These are phyloP conservation scores for Macquaria ambigua DNA, from an alignment of 2,113 vertebrate genomes.

Conservation along the genomic window DNA sequence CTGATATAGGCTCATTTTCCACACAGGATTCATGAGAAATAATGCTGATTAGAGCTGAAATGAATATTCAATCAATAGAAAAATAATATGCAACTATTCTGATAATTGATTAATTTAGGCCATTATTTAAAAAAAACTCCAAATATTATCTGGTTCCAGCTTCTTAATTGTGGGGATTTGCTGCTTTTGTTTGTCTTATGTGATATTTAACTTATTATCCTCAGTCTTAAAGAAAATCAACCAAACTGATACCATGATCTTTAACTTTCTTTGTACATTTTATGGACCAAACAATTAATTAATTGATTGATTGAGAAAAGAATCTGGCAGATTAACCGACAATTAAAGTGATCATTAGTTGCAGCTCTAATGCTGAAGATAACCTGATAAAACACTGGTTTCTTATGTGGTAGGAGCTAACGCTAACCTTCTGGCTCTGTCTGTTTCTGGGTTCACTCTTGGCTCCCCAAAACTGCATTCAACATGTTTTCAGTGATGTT, in stretches of 20 bases:
- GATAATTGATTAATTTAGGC: not conserved
- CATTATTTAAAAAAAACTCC: not conserved
- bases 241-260: not conserved
- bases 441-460: not conserved
- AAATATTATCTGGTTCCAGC: too few relatives aligned
- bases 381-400: not conserved
- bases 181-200: not conserved
- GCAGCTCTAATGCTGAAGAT: not conserved
- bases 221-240: too few relatives aligned
- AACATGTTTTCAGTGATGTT: not conserved
- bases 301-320: not conserved
- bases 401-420: not conserved
- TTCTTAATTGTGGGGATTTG: not conserved
- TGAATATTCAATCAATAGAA: not conserved
- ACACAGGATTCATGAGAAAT: not conserved
- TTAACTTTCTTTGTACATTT: not conserved
- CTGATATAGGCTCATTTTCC: not conserved
- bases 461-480: not conserved
- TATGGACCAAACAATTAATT: not conserved
- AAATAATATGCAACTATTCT: not conserved
- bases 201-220: not conserved
- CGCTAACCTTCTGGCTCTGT: not conserved
- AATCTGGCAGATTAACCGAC: not conserved
- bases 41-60: not conserved
- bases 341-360: not conserved